phyloP scores from a whole-genome alignment of 2,113 vertebrate genomes.

The Corydoras maculifer region DNA sequence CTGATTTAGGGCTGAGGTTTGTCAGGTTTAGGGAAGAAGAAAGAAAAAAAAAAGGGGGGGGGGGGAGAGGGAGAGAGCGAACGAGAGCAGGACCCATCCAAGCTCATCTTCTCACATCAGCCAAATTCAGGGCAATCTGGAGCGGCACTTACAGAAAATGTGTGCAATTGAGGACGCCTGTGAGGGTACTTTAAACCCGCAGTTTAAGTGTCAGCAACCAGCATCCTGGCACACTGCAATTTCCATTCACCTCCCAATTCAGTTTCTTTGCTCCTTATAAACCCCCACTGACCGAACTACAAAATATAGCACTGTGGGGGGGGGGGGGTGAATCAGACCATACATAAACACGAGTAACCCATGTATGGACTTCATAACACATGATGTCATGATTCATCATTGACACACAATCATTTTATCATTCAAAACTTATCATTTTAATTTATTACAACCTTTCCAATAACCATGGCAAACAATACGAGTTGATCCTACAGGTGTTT shows the following conservation, averaged over 20 bases:
- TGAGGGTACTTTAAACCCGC: slow-evolving; percentile 43
- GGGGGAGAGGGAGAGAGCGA: no score
- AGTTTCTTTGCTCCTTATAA: background rate
- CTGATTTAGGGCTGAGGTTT: slow-evolving; percentile 13
- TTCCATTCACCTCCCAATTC: slow-evolving; percentile 21
- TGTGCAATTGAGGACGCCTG: slow-evolving; percentile 45
- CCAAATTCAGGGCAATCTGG: slow-evolving; percentile 48
- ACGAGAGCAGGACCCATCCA: slow-evolving; percentile 37
- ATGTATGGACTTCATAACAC: no score
- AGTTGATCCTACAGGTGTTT: no score
- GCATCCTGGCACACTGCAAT: slow-evolving; percentile 37
- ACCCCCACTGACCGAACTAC: background rate
- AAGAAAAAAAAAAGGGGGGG: slow-evolving; percentile 28
- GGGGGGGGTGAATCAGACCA: no score
- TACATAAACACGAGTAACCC: no score
- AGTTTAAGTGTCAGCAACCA: slow-evolving; percentile 43
- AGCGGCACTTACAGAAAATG: slow-evolving; percentile 52
- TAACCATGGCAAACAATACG: no score
- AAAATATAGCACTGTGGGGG: no score
- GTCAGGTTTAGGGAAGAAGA: slow-evolving; percentile 22
- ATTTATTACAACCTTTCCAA: no score
- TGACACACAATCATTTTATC: no score
- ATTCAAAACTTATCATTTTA: no score
- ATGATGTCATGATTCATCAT: no score
- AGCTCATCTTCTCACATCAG: slow-evolving; percentile 48